These are phyloP conservation scores for Rhinichthys osculus DNA, from an alignment of 2,797 vertebrate genomes.

Conservation along the genomic window DNA sequence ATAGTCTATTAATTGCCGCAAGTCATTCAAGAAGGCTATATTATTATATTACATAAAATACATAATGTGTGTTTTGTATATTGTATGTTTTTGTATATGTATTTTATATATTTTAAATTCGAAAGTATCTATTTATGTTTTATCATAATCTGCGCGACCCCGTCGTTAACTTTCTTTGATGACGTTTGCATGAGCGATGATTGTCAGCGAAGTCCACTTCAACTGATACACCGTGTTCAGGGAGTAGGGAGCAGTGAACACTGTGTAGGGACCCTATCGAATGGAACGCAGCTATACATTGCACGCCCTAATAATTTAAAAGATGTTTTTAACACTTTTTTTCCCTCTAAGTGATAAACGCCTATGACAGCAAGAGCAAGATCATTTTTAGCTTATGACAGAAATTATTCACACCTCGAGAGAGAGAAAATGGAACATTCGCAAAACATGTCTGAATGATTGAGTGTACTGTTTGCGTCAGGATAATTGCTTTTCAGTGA, in stretches of 20 bases:
- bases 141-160: neutral
- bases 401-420: conserved; percentile 40
- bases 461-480: conserved; percentile 31
- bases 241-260: too few relatives aligned
- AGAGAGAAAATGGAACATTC: conserved; percentile 25
- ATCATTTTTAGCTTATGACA: conserved; percentile 35
- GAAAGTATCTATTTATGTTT: neutral
- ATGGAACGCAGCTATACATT: neutral
- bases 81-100: too few relatives aligned
- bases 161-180: neutral
- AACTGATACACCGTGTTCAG: too few relatives aligned
- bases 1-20: too few relatives aligned
- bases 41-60: too few relatives aligned
- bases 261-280: neutral
- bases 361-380: conserved; percentile 22
- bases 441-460: conserved; percentile 43
- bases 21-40: too few relatives aligned
- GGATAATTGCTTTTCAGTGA: conserved; percentile 47
- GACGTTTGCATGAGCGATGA: neutral
- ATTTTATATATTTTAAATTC: neutral
- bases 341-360: conserved; percentile 37
- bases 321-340: conserved; percentile 20
- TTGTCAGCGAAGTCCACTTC: neutral
- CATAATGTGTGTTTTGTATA: too few relatives aligned
- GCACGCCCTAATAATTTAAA: conserved; percentile 13